Evolutionary conservation across 2,888 invertebrate genomes (phyloP).

Genomic region (Alloplasta piceator): DNA sequence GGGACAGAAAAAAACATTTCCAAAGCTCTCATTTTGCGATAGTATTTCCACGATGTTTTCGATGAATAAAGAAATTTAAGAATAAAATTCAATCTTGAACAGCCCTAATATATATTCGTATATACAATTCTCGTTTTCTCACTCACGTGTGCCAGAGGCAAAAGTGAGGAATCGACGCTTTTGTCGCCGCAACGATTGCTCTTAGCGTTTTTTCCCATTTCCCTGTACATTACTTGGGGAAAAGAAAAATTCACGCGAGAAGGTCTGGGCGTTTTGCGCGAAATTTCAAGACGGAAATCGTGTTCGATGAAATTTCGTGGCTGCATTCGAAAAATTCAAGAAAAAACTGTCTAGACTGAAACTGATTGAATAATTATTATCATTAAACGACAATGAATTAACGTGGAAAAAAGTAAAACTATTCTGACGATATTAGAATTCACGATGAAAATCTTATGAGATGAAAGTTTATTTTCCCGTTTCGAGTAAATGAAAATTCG

Average conservation of each 20-base stretch:
- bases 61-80: no score
- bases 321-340: not conserved
- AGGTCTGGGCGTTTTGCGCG: not conserved
- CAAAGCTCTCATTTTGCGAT: no score
- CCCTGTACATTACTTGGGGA: not conserved
- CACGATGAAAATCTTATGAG: not conserved
- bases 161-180: conserved; percentile 15
- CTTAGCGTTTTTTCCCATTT: conserved; percentile 14
- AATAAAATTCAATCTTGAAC: no score
- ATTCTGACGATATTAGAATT: not conserved
- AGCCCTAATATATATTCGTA: not conserved
- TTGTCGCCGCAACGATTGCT: conserved; percentile 30
- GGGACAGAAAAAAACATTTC: no score
- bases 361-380: no score
- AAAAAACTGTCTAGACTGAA: no score
- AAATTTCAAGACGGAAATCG: not conserved
- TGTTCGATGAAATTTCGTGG: not conserved
- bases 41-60: no score
- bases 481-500: not conserved
- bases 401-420: no score
- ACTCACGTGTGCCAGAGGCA: conserved; percentile 15
- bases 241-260: conserved; percentile 5
- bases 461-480: not conserved
- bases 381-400: no score
- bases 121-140: not conserved